Percentiles rank a stretch among this genome's conserved stretches.
phyloP scores from a whole-genome alignment of 2,113 vertebrate species.

The Brachionichthys hirsutus region DNA sequence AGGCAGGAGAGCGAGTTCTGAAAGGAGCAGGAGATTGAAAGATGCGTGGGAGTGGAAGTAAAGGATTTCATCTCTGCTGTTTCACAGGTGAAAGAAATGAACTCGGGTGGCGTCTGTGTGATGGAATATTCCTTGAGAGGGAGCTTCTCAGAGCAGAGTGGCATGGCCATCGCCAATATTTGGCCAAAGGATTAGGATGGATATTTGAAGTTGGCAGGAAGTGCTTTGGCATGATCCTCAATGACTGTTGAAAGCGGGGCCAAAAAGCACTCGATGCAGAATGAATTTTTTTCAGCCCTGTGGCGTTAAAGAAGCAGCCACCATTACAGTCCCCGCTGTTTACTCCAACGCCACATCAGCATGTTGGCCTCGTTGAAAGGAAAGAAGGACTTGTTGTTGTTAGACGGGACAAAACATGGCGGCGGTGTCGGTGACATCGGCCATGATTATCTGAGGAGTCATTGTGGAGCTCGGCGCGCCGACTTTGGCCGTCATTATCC shows the following conservation, averaged over 20 bases:
- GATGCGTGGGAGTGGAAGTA: constrained; percentile 22
- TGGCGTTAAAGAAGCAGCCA: too few species aligned
- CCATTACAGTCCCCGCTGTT: too few species aligned
- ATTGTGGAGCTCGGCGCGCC: too few species aligned
- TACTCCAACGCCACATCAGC: too few species aligned
- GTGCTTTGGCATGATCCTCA: constrained; percentile 4
- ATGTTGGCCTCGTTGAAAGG: neutral
- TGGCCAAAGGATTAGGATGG: constrained; percentile 16
- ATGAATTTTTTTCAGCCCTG: neutral
- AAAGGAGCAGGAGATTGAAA: constrained; percentile 21
- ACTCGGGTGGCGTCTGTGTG: constrained; percentile 9
- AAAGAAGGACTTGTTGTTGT: neutral
- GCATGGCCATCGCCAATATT: constrained; percentile 7
- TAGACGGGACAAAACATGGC: too few species aligned
- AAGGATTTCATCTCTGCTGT: constrained; percentile 38
- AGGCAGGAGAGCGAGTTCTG: constrained; percentile 11
- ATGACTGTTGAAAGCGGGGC: constrained; percentile 4
- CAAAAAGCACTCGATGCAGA: neutral
- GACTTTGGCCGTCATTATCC: too few species aligned
- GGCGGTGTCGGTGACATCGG: too few species aligned
- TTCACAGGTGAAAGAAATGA: constrained; percentile 32
- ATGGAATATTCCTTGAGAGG: constrained; percentile 1
- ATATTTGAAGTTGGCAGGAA: constrained; percentile 20
- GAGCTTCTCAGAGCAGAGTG: constrained; percentile 39
- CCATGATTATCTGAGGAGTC: too few species aligned